Conservation (phyloP, 2,113 vertebrate species). For the Lepus timidus region DNA sequence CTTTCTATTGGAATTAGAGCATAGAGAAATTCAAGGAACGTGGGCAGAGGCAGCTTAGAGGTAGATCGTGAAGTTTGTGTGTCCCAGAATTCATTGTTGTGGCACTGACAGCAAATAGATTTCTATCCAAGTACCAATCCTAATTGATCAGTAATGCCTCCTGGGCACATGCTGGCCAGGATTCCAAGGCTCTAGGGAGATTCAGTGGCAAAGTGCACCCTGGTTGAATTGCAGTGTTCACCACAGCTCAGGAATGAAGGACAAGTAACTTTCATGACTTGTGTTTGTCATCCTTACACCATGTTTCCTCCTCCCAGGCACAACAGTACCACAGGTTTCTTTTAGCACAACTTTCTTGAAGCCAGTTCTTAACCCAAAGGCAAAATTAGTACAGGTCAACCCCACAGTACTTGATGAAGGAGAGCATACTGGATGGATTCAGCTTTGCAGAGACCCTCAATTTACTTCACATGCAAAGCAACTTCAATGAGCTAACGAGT, state of each 20-base stretch:
- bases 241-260: background rate
- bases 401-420: background rate
- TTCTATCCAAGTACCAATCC: background rate
- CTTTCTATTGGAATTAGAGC: constrained; percentile 69
- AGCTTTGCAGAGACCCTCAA: background rate
- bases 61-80: background rate
- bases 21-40: background rate
- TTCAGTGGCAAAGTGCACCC: background rate
- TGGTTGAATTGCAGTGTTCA: background rate
- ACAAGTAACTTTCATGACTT: background rate
- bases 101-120: background rate
- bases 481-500: background rate
- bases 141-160: background rate
- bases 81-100: background rate
- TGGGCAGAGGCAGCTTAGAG: background rate
- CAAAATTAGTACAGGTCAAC: background rate
- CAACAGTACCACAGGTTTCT: background rate
- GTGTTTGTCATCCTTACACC: background rate
- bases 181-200: background rate
- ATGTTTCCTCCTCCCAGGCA: background rate
- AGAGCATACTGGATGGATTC: background rate
- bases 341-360: background rate
- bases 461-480: background rate
- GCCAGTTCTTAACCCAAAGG: constrained; percentile 21
- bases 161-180: background rate